Evolutionary conservation across 1,140 invertebrate genomes (phyloP), one percentile per base, ranked within the genome.

Genomic region (Medauroidea extradentata): DNA sequence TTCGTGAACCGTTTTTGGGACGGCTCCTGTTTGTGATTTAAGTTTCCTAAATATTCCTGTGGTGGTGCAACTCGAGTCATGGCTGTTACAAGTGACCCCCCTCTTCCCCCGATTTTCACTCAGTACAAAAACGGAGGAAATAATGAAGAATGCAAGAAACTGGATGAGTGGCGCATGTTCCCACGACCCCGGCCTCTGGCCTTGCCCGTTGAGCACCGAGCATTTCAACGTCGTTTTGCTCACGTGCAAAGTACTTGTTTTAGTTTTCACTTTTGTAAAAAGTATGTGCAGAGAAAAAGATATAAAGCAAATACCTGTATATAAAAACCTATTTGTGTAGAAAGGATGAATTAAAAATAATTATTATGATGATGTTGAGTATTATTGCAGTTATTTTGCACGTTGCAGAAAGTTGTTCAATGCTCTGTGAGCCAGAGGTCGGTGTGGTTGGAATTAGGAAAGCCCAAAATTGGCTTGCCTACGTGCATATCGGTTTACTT

Each of bases 211-310:
- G 41, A 27, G 23, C 41, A 44, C 39, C 19, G 53, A 41, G 53
- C 53, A 25, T 38, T 41, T 21, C 44, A 18, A 23, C 41, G 53
- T 16, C 18, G 11, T 55, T 24, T 55, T 43, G 18, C 44, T 50
- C 48, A 57, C 44, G 48, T 57, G 48, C 43, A 60, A 60, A 60
- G 43, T 54, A 53, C 50, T 61, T 61, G 39, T 59, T 44, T 61
- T 61, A 60, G 58, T 63, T 63, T 63, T 63, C 62, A 63, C 58
- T 63, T 63, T 63, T 63, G 62, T 63, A 63, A 60, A 63, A 63
- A 63, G 50, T 48, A 50, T 54, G 54, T 57, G 49, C 16, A 43
- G 19, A 18, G 52, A 61, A 60, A 44, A 63, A 44, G 44, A 53
- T 57, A 60, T 52, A 60, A 60, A 60, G 39, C 48, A 44, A 54